phyloP scores from a whole-genome alignment of 2,888 invertebrate species.

The Osmoderma eremita region DNA sequence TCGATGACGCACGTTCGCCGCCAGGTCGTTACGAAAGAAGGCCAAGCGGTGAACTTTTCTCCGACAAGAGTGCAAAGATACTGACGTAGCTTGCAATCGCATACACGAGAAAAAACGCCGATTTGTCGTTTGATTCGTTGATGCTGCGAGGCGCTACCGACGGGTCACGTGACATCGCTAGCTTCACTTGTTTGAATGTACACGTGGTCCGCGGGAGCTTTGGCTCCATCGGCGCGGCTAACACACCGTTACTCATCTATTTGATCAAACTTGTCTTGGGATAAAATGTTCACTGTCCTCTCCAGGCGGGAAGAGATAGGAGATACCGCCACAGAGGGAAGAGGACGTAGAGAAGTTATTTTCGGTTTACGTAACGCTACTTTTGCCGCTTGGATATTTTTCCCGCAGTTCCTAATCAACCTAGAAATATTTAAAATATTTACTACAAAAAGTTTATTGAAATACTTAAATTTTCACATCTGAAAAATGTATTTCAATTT shows the following conservation, averaged over 20 bases:
- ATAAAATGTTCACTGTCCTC: constrained; percentile 6
- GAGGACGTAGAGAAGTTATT: constrained; percentile 31
- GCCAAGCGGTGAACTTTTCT: constrained; percentile 62
- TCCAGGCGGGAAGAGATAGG: constrained; percentile 1
- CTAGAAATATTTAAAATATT: constrained; percentile 8
- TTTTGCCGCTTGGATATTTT: constrained; percentile 30
- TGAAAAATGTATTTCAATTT: no score
- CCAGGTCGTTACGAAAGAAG: constrained; percentile 56
- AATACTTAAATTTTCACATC: no score
- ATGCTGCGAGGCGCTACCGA: constrained; percentile 56
- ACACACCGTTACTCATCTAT: constrained; percentile 35
- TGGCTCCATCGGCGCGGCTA: constrained; percentile 31
- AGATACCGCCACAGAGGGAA: not conserved
- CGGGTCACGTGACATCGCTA: constrained; percentile 53
- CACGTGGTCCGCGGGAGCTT: constrained; percentile 52
- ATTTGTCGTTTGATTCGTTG: constrained; percentile 50
- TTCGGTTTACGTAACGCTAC: constrained; percentile 31
- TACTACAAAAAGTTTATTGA: not conserved
- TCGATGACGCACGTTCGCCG: constrained; percentile 33
- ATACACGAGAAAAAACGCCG: constrained; percentile 49
- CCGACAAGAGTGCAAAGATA: constrained; percentile 58
- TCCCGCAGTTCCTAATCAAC: constrained; percentile 1
- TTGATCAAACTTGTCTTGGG: constrained; percentile 36
- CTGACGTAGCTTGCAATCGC: constrained; percentile 55
- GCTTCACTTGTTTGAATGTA: constrained; percentile 59